Evolutionary conservation across 2,113 vertebrate species (phyloP).

Genomic region (Pseudopodoces humilis): DNA sequence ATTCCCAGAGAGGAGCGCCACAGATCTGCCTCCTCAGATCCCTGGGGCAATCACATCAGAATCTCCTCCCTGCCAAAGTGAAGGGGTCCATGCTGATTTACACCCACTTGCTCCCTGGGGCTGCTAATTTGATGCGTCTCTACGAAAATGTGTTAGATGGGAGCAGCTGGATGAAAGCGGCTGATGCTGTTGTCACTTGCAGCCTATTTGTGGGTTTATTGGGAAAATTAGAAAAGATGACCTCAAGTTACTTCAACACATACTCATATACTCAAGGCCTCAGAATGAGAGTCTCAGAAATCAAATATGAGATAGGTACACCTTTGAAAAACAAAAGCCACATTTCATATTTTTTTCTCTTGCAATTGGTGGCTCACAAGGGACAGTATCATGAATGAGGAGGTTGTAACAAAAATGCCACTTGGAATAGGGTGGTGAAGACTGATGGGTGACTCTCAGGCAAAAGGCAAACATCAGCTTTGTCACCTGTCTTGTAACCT

Average conservation of each 20-base stretch:
- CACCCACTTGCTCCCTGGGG: constrained; percentile 46
- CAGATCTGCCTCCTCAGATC: constrained; percentile 60
- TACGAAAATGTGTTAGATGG: constrained; percentile 8
- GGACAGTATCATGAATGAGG: not conserved
- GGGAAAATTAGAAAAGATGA: constrained; percentile 18
- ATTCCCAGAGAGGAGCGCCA: constrained; percentile 56
- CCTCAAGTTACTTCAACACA: not conserved
- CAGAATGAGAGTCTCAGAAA: constrained; percentile 28
- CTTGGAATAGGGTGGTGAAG: not conserved
- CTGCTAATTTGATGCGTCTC: constrained; percentile 38
- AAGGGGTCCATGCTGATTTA: constrained; percentile 59
- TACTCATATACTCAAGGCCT: constrained; percentile 22
- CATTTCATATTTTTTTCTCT: not conserved
- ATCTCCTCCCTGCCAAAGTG: constrained; percentile 58
- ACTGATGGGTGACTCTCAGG: not conserved
- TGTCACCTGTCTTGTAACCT: not conserved
- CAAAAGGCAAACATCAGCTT: constrained; percentile 15
- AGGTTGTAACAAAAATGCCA: not conserved
- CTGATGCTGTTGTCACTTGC: constrained; percentile 34
- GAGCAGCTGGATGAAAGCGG: constrained; percentile 54
- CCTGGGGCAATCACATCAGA: constrained; percentile 62
- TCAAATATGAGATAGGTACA: constrained; percentile 1
- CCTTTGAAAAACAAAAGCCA: not conserved
- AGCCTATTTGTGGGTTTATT: not conserved
- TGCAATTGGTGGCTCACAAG: not conserved